A percentile compares a stretch with the other conserved stretches of the same genome.
Conservation (phyloP, 2,888 invertebrate species). For the Ditula angustiorana region DNA sequence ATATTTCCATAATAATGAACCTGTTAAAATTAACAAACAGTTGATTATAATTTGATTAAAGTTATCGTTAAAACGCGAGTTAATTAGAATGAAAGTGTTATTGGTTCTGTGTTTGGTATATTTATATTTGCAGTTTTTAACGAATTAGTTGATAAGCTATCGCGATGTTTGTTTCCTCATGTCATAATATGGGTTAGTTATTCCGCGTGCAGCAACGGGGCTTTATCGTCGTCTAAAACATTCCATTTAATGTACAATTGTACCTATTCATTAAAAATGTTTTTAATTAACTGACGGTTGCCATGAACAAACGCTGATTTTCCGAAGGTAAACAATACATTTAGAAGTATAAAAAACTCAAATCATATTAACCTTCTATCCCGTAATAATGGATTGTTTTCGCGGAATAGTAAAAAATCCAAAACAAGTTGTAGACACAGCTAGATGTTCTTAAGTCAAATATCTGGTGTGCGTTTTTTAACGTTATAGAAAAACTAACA, state of each 20-base stretch:
- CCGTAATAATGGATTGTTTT: too few species aligned
- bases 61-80: background rate
- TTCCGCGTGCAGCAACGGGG: background rate
- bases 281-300: background rate
- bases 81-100: background rate
- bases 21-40: background rate
- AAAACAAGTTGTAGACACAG: too few species aligned
- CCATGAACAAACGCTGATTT: background rate
- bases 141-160: background rate
- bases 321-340: background rate
- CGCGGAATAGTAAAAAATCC: too few species aligned
- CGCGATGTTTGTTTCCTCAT: background rate
- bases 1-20: too few species aligned
- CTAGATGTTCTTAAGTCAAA: too few species aligned
- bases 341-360: background rate
- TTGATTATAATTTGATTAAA: background rate
- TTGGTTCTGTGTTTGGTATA: background rate
- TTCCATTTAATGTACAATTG: too few species aligned
- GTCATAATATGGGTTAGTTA: background rate
- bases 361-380: too few species aligned
- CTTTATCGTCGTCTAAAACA: background rate
- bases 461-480: too few species aligned
- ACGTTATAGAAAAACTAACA: too few species aligned
- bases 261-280: background rate
- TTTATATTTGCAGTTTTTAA: background rate